Percentiles rank a stretch among this genome's conserved stretches.
Evolutionary conservation across 2,888 invertebrate species (phyloP).

Genomic region (Thalpophila matura): DNA sequence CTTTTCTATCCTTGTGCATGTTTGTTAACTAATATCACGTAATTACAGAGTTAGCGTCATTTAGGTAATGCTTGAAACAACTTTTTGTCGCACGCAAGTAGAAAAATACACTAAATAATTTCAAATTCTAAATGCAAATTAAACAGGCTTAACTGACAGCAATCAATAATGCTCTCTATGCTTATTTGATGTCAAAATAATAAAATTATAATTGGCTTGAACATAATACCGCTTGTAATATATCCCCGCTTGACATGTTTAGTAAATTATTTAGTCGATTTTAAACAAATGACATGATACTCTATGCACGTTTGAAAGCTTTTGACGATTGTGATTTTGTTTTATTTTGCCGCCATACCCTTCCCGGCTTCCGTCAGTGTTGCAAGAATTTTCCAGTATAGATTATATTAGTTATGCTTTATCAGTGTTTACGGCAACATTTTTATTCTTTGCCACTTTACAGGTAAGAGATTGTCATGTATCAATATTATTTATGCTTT

Average conservation of each 20-base stretch:
- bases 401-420: slow-evolving; percentile 71
- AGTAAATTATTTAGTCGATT: slow-evolving; percentile 60
- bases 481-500: slow-evolving; percentile 69
- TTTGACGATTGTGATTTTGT: slow-evolving; percentile 90
- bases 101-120: slow-evolving; percentile 8
- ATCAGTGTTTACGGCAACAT: slow-evolving; percentile 76
- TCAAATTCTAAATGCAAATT: not conserved
- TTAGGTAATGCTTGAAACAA: slow-evolving; percentile 34
- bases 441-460: slow-evolving; percentile 65
- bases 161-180: slow-evolving; percentile 4
- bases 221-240: slow-evolving; percentile 46
- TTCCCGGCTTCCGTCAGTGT: slow-evolving; percentile 74
- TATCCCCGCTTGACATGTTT: slow-evolving; percentile 41
- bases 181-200: slow-evolving; percentile 20
- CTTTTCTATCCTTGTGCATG: slow-evolving; percentile 61
- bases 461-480: slow-evolving; percentile 79
- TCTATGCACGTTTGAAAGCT: slow-evolving; percentile 90
- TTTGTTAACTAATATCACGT: slow-evolving; percentile 56
- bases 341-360: slow-evolving; percentile 81
- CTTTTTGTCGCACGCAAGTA: slow-evolving; percentile 31
- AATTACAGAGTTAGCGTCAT: slow-evolving; percentile 29
- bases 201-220: slow-evolving; percentile 34
- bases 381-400: slow-evolving; percentile 74
- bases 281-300: slow-evolving; percentile 53
- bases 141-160: slow-evolving; percentile 5